A percentile compares a stretch with the other conserved stretches of the same genome.
Conservation (phyloP, 2,888 invertebrate species). For the Torymus texanus region DNA sequence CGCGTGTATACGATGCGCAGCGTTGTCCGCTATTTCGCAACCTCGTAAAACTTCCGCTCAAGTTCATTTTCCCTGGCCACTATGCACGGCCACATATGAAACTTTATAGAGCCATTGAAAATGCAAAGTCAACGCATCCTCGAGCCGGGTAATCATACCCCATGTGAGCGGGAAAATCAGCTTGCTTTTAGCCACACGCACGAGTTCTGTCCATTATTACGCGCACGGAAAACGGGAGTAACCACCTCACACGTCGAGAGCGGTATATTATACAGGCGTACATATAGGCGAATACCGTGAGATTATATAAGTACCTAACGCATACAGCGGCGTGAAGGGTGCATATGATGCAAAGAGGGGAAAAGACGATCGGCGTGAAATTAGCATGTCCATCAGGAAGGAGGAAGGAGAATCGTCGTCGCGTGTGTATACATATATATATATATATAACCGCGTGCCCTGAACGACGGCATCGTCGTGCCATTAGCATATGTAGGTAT, state of each 20-base stretch:
- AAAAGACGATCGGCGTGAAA: neutral
- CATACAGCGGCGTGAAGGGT: neutral
- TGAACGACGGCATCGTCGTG: neutral
- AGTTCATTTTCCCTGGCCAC: neutral
- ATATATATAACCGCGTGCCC: neutral
- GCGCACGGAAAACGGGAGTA: no score
- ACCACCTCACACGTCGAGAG: no score
- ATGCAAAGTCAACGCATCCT: no score
- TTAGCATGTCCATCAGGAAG: slow-evolving; percentile 40
- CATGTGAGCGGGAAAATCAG: neutral
- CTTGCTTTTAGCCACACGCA: neutral
- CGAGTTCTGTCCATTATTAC: neutral
- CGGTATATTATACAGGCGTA: no score
- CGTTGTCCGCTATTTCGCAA: no score
- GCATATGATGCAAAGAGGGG: neutral
- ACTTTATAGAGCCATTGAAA: neutral
- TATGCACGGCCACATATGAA: neutral
- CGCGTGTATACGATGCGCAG: no score
- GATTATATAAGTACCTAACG: no score
- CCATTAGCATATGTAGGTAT: neutral
- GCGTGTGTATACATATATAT: neutral
- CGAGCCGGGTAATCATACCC: no score
- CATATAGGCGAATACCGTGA: no score
- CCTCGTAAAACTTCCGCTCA: no score
- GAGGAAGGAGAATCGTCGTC: slow-evolving; percentile 8